Base-by-base conservation (phyloP, 2,888 invertebrate species). In the Linyphia triangularis region DNA sequence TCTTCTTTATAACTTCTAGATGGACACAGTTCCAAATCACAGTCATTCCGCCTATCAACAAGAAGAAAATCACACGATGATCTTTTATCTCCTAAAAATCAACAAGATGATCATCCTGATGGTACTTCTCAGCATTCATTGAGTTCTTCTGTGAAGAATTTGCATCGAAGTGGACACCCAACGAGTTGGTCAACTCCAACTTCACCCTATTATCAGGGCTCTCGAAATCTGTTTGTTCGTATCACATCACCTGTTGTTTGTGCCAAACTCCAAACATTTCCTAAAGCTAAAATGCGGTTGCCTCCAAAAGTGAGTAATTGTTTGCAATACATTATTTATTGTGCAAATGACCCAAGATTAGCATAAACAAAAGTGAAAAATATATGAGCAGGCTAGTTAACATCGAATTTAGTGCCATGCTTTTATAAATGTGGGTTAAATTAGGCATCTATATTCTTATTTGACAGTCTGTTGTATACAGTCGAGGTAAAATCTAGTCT, bases 281-380 rank as follows among this genome's bases (percentile, higher is more conserved):
- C 89, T n/a, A 79, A 85, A 73, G 72, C 85, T 24, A 90, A 89
- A 83, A 89, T 90, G 85, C 86, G 89, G 79, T 70, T 90, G 33
- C 90, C 90, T 16, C 89, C 90, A 19, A 90, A 90, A 83, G 90
- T 90, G 73, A 33, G 10, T 57, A n/a, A 7, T 16, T 51, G 40
- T 9, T 40, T 40, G 40, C 16, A 13, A 13, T 40, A 5, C n/a
- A 33, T 37, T 22, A 33, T 28, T 69, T 40, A 6, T 69, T 37
- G 6, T 69, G 37, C 30, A 37, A n/a, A 0, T 33, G 69, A 13
- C 1, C 69, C 5, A 19, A 3, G n/a, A 3, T 33, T 13, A 30
- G 30, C 9, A 3, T 3, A 69, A 69, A 69, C 33, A 69, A 30
- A 5, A n/a, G 2, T 2, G 9, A 69, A 10, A 69, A 26, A 67